Percentiles rank a stretch among this genome's conserved stretches.
phyloP scores from a whole-genome alignment of 2,888 invertebrate genomes.

The Gastracanthus pulcherrimus region DNA sequence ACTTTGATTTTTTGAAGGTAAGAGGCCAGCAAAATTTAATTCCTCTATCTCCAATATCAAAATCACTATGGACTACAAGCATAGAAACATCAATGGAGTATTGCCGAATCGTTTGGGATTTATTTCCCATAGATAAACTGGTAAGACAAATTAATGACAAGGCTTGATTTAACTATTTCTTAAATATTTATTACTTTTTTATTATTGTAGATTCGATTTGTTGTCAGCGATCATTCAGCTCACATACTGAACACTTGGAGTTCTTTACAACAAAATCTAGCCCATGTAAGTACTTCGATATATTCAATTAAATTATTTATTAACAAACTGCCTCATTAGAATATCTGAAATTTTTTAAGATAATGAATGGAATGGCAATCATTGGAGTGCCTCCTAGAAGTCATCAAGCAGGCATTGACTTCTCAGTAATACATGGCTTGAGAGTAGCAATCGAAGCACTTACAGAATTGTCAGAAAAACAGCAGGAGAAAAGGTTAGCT shows the following conservation, averaged over 20 bases:
- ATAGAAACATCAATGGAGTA: conserved; percentile 98
- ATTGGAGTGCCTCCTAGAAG: conserved; percentile 87
- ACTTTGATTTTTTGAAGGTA: conserved; percentile 84
- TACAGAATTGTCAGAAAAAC: conserved; percentile 89
- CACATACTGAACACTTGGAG: conserved; percentile 93
- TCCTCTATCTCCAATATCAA: conserved; percentile 90
- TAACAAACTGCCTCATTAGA: neutral
- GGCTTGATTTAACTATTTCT: neutral
- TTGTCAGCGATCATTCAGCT: conserved; percentile 92
- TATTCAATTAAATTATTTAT: neutral
- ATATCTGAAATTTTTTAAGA: conserved; percentile 78
- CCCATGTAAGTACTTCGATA: conserved; percentile 84
- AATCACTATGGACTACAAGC: conserved; percentile 97
- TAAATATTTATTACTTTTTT: neutral
- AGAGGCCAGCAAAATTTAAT: conserved; percentile 85
- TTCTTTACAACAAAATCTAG: conserved; percentile 89
- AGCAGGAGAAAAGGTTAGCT: conserved; percentile 81
- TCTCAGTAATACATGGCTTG: conserved; percentile 89
- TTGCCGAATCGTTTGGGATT: conserved; percentile 97
- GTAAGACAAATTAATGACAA: conserved; percentile 77
- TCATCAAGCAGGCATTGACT: conserved; percentile 81
- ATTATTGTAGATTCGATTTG: conserved; percentile 86
- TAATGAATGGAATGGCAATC: conserved; percentile 89
- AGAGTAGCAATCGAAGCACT: conserved; percentile 92
- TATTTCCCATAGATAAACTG: conserved; percentile 94